phyloP scores from a whole-genome alignment of 37 sponge, comb jelly and placozoan species.

The Ianthella basta region DNA sequence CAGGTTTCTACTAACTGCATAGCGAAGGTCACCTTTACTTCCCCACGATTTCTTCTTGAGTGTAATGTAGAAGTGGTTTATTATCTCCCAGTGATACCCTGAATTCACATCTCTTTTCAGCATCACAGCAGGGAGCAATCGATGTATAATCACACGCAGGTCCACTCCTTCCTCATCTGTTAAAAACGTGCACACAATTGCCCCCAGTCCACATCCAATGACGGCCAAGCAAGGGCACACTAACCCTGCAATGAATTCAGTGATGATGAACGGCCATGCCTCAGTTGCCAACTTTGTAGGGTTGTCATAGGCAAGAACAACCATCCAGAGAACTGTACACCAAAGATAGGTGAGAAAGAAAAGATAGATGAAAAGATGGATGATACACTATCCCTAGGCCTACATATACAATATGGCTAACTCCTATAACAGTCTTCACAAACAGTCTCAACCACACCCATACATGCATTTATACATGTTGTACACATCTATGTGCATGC shows the following conservation, averaged over 20 bases:
- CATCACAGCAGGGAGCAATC: constrained; percentile 46
- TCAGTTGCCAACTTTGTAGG: neutral
- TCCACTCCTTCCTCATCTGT: constrained; percentile 56
- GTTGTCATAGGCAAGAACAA: constrained; percentile 46
- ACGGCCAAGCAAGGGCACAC: constrained; percentile 42
- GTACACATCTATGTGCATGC: neutral
- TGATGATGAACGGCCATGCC: constrained; percentile 40
- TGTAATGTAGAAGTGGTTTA: constrained; percentile 47
- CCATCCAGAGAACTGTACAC: constrained; percentile 63
- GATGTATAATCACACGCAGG: constrained; percentile 5
- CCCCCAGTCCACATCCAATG: constrained; percentile 10
- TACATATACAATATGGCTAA: too few relatives aligned
- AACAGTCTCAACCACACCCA: too few relatives aligned
- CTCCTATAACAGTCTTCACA: too few relatives aligned
- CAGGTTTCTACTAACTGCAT: neutral
- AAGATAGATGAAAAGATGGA: too few relatives aligned
- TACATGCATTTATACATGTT: too few relatives aligned
- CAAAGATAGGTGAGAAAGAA: too few relatives aligned
- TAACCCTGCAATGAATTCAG: constrained; percentile 52
- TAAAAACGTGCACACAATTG: constrained; percentile 48
- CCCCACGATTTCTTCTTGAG: constrained; percentile 9
- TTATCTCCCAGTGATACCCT: constrained; percentile 41
- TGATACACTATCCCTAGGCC: too few relatives aligned
- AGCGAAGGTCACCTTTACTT: neutral
- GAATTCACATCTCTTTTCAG: constrained; percentile 19